These are phyloP conservation scores for Protomyctophum bolini DNA, from an alignment of 2,113 vertebrate species.

Conservation along the genomic window DNA sequence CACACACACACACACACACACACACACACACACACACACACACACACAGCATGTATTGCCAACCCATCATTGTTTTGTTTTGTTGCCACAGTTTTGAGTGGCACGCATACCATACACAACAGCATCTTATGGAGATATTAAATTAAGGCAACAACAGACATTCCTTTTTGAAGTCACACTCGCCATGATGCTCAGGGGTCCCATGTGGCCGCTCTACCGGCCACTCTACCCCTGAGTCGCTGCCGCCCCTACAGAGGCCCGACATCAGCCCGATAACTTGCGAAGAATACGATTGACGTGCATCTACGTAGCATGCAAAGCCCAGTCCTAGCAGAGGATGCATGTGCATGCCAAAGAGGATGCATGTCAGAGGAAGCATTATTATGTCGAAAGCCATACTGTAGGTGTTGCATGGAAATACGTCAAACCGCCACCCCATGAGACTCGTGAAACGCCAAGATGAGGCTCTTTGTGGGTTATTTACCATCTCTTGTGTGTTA, in stretches of 20 bases:
- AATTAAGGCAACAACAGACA: conserved; percentile 20
- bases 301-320: conserved; percentile 7
- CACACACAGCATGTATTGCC: not conserved
- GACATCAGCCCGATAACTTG: not conserved
- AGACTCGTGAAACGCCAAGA: not conserved
- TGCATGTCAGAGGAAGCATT: too few species aligned
- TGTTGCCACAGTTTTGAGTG: not conserved
- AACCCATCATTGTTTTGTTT: too few species aligned
- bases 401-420: conserved; percentile 5
- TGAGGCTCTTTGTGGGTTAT: not conserved
- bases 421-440: not conserved
- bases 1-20: conserved; percentile 13
- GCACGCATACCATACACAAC: conserved; percentile 3
- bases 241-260: too few species aligned
- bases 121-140: conserved; percentile 19
- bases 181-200: not conserved
- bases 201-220: too few species aligned
- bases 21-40: conserved; percentile 2
- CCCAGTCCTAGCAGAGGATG: not conserved
- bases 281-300: conserved; percentile 30
- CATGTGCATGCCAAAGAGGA: not conserved
- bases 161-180: conserved; percentile 18
- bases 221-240: too few species aligned
- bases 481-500: not conserved
- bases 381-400: not conserved